phyloP scores from a whole-genome alignment of 1,140 invertebrate genomes.

The Bilobella aurantiaca region DNA sequence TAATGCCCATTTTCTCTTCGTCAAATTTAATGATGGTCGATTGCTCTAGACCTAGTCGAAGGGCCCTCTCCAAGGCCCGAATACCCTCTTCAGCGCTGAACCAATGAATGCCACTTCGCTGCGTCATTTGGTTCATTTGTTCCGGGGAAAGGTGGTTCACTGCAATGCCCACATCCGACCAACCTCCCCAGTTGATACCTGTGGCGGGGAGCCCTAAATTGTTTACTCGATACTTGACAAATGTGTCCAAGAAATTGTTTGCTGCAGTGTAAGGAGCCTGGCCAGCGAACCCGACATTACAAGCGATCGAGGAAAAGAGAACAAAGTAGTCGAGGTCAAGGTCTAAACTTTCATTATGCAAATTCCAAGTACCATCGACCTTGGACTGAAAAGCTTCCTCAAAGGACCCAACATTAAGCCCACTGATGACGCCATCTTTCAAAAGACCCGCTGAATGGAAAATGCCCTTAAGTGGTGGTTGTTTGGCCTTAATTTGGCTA shows the following conservation, averaged over 20 bases:
- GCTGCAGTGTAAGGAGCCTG: slow-evolving; percentile 2
- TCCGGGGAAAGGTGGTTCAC: neutral
- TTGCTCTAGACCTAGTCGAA: neutral
- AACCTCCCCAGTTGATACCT: slow-evolving; percentile 12
- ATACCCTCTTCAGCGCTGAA: neutral
- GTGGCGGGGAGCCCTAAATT: neutral
- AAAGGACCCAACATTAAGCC: neutral
- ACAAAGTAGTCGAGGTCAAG: slow-evolving; percentile 11
- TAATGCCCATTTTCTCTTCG: neutral
- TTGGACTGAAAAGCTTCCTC: neutral
- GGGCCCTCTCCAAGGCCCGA: neutral
- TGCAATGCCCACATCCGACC: slow-evolving; percentile 7
- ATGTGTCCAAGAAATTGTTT: slow-evolving; percentile 2
- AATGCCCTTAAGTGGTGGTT: slow-evolving; percentile 11
- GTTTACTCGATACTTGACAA: neutral
- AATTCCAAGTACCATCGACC: slow-evolving; percentile 4
- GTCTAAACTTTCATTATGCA: neutral
- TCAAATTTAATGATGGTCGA: neutral
- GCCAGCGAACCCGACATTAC: slow-evolving; percentile 2
- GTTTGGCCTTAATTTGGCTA: neutral
- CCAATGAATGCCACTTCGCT: neutral
- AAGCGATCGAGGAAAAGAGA: slow-evolving; percentile 10
- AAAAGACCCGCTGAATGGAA: slow-evolving; percentile 11
- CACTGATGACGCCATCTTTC: neutral
- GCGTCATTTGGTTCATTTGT: neutral